Conservation (phyloP, 2,888 invertebrate species). For the Apocheima hispidaria region DNA sequence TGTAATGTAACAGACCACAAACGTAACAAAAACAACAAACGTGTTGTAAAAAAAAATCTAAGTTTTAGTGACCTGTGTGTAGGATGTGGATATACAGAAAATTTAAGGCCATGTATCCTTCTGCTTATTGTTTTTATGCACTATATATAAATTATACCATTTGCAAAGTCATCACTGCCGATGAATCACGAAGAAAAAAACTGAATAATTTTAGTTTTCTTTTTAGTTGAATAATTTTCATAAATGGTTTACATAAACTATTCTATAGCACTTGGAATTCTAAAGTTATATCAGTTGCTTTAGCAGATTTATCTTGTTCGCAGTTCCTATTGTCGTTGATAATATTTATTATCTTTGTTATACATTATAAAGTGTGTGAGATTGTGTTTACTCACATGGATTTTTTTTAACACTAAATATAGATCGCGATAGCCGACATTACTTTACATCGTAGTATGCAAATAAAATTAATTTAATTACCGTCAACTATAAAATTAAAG, state of each 20-base stretch:
- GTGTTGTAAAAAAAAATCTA: neutral
- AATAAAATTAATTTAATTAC: neutral
- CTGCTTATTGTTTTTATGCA: no score
- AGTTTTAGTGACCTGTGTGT: neutral
- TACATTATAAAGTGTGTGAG: neutral
- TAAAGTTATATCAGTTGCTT: slow-evolving; percentile 1
- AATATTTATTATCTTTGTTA: slow-evolving; percentile 12
- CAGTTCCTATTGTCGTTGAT: slow-evolving; percentile 8
- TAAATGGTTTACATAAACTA: neutral
- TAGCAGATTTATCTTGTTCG: slow-evolving; percentile 14
- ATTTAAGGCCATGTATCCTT: no score
- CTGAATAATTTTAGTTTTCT: neutral
- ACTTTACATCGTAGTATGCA: neutral
- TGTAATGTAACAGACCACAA: neutral
- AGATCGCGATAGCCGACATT: no score
- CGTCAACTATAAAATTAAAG: neutral
- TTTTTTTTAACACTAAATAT: no score
- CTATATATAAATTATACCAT: neutral
- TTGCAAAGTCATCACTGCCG: neutral
- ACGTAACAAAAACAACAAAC: slow-evolving; percentile 1
- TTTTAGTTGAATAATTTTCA: no score
- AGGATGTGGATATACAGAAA: no score
- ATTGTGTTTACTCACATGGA: slow-evolving; percentile 16
- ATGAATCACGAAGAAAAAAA: neutral
- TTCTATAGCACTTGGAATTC: neutral